Conservation (phyloP, 2,888 invertebrate species). For the Sarcophaga rosellei region DNA sequence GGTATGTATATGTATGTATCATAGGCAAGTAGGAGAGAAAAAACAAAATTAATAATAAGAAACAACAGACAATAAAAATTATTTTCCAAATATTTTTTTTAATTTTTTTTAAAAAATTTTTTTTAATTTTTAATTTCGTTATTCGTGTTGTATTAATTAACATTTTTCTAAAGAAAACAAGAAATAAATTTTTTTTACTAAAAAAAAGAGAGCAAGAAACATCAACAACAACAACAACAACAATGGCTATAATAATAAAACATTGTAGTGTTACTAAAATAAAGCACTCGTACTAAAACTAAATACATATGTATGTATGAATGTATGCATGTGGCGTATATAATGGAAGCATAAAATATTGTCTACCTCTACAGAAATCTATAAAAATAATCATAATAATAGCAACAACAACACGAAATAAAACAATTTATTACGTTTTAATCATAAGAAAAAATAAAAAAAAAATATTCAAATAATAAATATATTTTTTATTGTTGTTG, state of each 20-base stretch:
- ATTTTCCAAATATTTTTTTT: slow-evolving; percentile 3
- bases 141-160: slow-evolving; percentile 47
- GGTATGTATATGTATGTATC: too few species aligned
- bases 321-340: neutral
- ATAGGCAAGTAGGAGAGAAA: neutral
- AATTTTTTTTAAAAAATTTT: too few species aligned
- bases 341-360: neutral
- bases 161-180: slow-evolving; percentile 1
- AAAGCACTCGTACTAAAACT: slow-evolving; percentile 10
- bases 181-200: neutral
- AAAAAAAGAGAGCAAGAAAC: neutral
- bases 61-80: neutral
- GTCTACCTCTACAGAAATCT: too few species aligned
- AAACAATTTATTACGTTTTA: too few species aligned
- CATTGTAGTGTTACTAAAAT: slow-evolving; percentile 10
- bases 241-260: neutral
- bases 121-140: neutral
- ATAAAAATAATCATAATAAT: too few species aligned
- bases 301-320: neutral
- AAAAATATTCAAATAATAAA: too few species aligned
- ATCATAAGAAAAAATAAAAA: too few species aligned
- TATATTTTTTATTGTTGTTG: too few species aligned
- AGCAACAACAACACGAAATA: too few species aligned
- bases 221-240: neutral
- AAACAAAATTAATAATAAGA: neutral